Evolutionary conservation across 2,113 vertebrate genomes (phyloP).

Genomic region (Bettongia penicillata): DNA sequence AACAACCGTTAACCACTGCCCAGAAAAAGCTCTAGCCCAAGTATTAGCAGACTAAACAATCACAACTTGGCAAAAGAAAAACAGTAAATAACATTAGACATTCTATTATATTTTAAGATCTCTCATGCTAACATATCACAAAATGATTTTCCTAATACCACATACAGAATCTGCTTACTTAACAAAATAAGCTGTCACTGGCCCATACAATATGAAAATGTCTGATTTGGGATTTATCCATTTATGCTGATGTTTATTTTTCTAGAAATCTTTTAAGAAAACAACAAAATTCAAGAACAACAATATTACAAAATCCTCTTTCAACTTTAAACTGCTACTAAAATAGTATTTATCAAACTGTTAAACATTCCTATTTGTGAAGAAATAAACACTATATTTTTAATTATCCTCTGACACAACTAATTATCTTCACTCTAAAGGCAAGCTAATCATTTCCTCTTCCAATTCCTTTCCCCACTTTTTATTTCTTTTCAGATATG

Average conservation of each 20-base stretch:
- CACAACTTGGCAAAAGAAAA: slow-evolving; percentile 88
- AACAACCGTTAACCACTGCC: slow-evolving; percentile 92
- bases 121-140: slow-evolving; percentile 88
- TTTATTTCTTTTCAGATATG: slow-evolving; percentile 24
- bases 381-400: slow-evolving; percentile 46
- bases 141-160: slow-evolving; percentile 81
- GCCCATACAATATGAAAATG: slow-evolving; percentile 78
- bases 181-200: slow-evolving; percentile 86
- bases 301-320: slow-evolving; percentile 64
- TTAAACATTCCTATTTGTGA: slow-evolving; percentile 53
- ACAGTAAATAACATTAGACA: slow-evolving; percentile 91
- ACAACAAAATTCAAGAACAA: slow-evolving; percentile 45
- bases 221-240: slow-evolving; percentile 74
- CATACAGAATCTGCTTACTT: slow-evolving; percentile 90
- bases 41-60: slow-evolving; percentile 97
- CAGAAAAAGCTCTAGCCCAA: slow-evolving; percentile 90
- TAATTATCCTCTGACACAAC: slow-evolving; percentile 41
- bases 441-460: slow-evolving; percentile 45
- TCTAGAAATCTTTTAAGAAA: slow-evolving; percentile 66
- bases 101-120: slow-evolving; percentile 84
- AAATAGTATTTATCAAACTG: slow-evolving; percentile 41
- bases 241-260: slow-evolving; percentile 79
- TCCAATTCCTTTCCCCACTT: slow-evolving; percentile 47
- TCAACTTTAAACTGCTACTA: slow-evolving; percentile 41
- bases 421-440: slow-evolving; percentile 35